These are phyloP conservation scores for Pristionchus entomophagus DNA, from an alignment of 2,888 invertebrate genomes.

Conservation along the genomic window DNA sequence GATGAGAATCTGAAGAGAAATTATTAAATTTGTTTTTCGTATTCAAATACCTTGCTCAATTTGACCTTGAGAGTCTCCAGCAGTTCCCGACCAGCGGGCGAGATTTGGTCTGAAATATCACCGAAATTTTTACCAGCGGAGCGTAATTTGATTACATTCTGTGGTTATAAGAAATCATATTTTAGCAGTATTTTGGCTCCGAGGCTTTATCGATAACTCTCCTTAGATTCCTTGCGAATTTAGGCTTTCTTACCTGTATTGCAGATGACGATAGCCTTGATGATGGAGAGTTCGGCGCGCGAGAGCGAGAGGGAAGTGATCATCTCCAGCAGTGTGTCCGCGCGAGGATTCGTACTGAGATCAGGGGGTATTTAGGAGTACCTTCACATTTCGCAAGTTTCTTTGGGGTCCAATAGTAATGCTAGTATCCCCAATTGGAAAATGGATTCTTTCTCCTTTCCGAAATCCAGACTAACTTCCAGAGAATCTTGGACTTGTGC, in stretches of 20 bases:
- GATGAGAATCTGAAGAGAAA: constrained; percentile 26
- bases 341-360: not conserved
- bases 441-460: no score
- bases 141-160: no score
- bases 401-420: no score
- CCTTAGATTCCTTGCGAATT: no score
- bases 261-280: constrained; percentile 28
- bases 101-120: not conserved
- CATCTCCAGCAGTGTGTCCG: not conserved
- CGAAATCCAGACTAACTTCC: not conserved
- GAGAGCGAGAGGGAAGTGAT: not conserved
- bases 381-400: no score
- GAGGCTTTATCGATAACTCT: no score
- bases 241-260: not conserved
- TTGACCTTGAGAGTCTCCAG: not conserved
- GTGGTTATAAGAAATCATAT: no score
- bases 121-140: no score
- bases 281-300: not conserved
- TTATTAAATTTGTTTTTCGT: not conserved
- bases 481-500: not conserved
- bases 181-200: no score
- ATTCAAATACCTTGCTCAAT: constrained; percentile 3
- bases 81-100: not conserved
- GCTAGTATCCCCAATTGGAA: no score
- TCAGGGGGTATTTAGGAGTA: no score